Evolutionary conservation across 2,888 invertebrate genomes (phyloP), one percentile per base, ranked within the genome.

Genomic region (Sesia apiformis): DNA sequence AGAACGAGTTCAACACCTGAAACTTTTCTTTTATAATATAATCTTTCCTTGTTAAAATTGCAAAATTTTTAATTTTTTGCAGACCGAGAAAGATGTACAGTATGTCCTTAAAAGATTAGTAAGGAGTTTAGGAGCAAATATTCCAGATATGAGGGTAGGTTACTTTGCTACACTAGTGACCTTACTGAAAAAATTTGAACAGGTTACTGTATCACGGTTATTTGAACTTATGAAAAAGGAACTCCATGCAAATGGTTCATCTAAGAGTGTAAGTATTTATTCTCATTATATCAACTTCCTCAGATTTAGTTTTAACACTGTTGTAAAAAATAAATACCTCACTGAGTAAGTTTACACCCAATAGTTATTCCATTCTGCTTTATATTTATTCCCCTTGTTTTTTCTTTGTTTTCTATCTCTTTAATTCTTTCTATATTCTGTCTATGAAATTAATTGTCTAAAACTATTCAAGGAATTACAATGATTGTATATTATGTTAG

Each of bases 51-150:
- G 7, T 5, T 41, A 41, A 5, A 6, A 41, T 5, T 41, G 41
- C 4, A 6, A 5, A 46, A 39, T 39, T 58, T 63, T 56, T 58
- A n/a, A n/a, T 59, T 64, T 46, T 59, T 64, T 86, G 57, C 69
- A 93, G 94, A 90, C 87, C 67, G 85, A 84, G 65, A 90, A 91
- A 71, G 94, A 95, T 72, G 62, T 93, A 6, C 82, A 91, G 52
- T 95, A 95, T 80, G 91, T 92, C 0, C 70, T 96, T 42, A 92
- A 91, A 60, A 90, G 95, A 63, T 78, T 95, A 52, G 87, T 96
- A 3, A 89, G 94, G 62, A 95, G 95, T 58, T 81, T 95, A 58
- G 94, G 94, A 41, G 93, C 95, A 2, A 92, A 93, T 38, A 89
- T 92, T 46, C 88, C 90, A 38, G 85, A 88, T 38, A 90, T 93